Evolutionary conservation across 1,140 invertebrate genomes (phyloP), one percentile per base, ranked within the genome.

Genomic region (Ditylenchus dipsaci): DNA sequence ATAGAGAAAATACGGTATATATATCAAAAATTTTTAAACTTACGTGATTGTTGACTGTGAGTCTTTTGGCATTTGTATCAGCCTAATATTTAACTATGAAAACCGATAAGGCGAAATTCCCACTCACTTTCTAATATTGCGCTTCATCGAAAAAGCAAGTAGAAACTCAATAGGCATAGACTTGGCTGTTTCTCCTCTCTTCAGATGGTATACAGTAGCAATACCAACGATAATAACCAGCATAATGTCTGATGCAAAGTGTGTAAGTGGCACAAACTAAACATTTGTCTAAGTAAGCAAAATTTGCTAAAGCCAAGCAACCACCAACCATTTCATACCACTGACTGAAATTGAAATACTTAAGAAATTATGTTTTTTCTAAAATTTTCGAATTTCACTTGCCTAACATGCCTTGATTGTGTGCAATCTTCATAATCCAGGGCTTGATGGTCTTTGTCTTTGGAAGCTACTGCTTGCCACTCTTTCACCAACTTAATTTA

Each of bases 11-110:
- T n/a, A n/a, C n/a, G n/a, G n/a, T n/a, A n/a, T n/a, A n/a, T n/a
- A n/a, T n/a, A n/a, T n/a, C n/a, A n/a, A n/a, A n/a, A n/a, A n/a
- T n/a, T n/a, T n/a, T n/a, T n/a, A n/a, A n/a, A n/a, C n/a, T n/a
- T n/a, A 82, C 29, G 80, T 82, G 45, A 82, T 76, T 27, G 79
- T 83, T 19, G 76, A 74, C 47, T 82, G 69, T 26, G 75, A 68
- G 33, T 82, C 80, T 68, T 83, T 82, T 26, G 80, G 80, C 74
- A 82, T 76, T 63, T 79, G 74, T 47, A 77, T 64, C 8, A 82
- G 59, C 56, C 49, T 53, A 53, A 17, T 7, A 53, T 21, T 26
- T 38, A 5, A 5, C 33, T 21, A 8, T 53, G 15, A 7, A 26
- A 53, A 3, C 49, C n/a, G 15, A 17, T 53, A 53, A 7, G 8